Evolutionary conservation across 1,140 invertebrate genomes (phyloP).

Genomic region (Triops cancriformis): DNA sequence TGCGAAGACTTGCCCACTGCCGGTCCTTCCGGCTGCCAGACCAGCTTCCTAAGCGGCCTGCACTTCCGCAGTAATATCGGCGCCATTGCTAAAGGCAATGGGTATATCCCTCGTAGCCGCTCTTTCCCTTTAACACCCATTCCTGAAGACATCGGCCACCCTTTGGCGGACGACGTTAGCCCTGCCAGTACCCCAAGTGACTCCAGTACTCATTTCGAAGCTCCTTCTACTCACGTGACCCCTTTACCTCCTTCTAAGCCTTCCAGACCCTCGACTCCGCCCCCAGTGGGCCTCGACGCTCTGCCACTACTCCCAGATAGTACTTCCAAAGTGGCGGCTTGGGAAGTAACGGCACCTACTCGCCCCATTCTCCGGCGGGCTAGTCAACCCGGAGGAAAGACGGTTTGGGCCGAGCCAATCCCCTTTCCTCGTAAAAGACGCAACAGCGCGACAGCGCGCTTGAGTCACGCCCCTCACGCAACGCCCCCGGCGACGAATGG

Average conservation of each 20-base stretch:
- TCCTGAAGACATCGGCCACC: not conserved
- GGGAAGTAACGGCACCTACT: conserved; percentile 11
- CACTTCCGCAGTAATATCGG: not conserved
- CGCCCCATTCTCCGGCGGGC: conserved; percentile 15
- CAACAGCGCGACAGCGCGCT: not conserved
- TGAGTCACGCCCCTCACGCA: not conserved
- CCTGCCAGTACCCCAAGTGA: not conserved
- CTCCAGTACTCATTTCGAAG: too few relatives aligned
- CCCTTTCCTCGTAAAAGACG: not conserved
- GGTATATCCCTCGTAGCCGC: not conserved
- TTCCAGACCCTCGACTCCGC: not conserved
- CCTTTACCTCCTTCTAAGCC: not conserved
- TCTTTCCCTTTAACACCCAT: not conserved
- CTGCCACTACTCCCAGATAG: not conserved
- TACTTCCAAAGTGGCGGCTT: not conserved
- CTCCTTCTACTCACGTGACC: not conserved
- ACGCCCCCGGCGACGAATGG: not conserved
- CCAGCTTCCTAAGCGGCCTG: not conserved
- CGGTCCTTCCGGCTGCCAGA: not conserved
- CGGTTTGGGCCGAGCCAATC: not conserved
- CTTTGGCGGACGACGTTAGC: not conserved
- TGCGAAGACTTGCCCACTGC: conserved; percentile 19
- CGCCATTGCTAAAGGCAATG: not conserved
- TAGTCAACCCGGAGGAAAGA: conserved; percentile 18
- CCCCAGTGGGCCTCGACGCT: not conserved